Evolutionary conservation across 1,140 invertebrate genomes (phyloP).

Genomic region (Lucilia cuprina): DNA sequence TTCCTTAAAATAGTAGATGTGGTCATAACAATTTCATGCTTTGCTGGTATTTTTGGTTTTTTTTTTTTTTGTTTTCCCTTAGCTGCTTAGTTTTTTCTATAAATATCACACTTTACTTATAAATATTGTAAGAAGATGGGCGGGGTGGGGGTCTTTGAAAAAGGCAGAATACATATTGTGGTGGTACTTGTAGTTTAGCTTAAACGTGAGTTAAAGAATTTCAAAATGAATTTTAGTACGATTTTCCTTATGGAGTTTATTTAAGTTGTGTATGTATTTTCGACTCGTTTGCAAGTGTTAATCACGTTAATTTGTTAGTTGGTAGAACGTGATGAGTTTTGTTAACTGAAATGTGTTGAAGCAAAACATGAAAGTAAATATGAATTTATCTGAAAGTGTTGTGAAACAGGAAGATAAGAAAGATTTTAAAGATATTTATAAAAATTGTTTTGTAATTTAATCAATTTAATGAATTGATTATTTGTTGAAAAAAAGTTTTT

Average conservation of each 20-base stretch:
- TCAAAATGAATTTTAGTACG: neutral
- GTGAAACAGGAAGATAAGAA: neutral
- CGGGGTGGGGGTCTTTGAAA: too few relatives aligned
- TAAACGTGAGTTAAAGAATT: neutral
- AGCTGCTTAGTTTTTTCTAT: neutral
- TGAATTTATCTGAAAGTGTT: neutral
- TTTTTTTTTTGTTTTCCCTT: too few relatives aligned
- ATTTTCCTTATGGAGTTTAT: neutral
- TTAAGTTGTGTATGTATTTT: neutral
- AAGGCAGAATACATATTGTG: too few relatives aligned
- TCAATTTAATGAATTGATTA: too few relatives aligned
- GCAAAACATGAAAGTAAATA: neutral
- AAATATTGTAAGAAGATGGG: neutral
- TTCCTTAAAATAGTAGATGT: neutral
- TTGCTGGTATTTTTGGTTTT: neutral
- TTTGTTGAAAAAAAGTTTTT: too few relatives aligned
- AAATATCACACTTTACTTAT: neutral
- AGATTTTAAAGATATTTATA: neutral
- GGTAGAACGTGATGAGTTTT: conserved; percentile 22
- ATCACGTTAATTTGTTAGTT: conserved; percentile 34
- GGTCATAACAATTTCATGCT: conserved; percentile 18
- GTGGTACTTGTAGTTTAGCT: neutral
- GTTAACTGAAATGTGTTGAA: neutral
- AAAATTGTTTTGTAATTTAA: too few relatives aligned
- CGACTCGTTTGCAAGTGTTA: conserved; percentile 14